phyloP scores from a whole-genome alignment of 2,888 invertebrate species.

The Macrophya annulata region DNA sequence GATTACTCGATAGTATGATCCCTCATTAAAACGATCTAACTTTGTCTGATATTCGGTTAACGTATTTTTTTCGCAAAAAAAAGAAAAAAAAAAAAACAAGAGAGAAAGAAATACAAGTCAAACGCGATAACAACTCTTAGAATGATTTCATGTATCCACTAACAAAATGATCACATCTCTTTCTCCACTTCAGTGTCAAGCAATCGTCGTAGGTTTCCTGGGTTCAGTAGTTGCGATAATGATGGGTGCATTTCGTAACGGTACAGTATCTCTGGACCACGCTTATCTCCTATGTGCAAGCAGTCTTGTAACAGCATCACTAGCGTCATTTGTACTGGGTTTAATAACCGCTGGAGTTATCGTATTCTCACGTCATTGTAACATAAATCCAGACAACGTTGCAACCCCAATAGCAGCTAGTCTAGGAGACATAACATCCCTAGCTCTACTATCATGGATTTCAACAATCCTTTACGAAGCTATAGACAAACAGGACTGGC shows the following conservation, averaged over 20 bases:
- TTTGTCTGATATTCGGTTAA: conserved; percentile 31
- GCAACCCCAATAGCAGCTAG: conserved; percentile 92
- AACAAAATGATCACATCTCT: not conserved
- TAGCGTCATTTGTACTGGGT: conserved; percentile 88
- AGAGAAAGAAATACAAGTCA: not conserved
- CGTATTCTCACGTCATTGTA: conserved; percentile 85
- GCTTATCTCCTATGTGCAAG: conserved; percentile 88
- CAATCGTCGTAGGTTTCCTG: conserved; percentile 87
- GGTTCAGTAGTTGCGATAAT: conserved; percentile 87
- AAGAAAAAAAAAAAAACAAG: not conserved
- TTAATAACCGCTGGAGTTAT: conserved; percentile 88
- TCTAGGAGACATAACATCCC: conserved; percentile 89
- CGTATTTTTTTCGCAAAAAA: not conserved
- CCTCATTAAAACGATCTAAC: conserved; percentile 32
- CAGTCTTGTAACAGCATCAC: conserved; percentile 88
- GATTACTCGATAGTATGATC: conserved; percentile 42
- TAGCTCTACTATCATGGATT: conserved; percentile 83
- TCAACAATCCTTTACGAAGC: conserved; percentile 82
- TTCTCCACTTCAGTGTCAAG: conserved; percentile 82
- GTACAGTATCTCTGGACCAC: conserved; percentile 84
- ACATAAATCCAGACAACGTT: conserved; percentile 90
- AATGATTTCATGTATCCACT: not conserved
- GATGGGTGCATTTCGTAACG: conserved; percentile 85
- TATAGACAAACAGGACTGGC: conserved; percentile 84
- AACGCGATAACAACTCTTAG: not conserved